phyloP scores from a whole-genome alignment of 2,797 vertebrate species.

The Hoplostethus atlanticus region DNA sequence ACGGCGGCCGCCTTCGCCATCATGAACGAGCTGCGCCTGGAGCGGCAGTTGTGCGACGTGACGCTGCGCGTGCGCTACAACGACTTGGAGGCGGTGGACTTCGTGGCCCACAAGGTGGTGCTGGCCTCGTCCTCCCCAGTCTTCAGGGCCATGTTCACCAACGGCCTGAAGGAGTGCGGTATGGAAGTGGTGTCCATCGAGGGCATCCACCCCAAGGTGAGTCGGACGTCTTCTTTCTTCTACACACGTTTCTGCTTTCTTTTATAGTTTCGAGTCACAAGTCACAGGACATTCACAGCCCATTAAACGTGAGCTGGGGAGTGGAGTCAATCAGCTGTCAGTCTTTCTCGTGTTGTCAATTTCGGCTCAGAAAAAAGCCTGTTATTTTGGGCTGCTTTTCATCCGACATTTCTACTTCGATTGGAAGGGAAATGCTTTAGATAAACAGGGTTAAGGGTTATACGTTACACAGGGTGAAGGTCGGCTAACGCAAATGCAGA shows the following conservation, averaged over 20 bases:
- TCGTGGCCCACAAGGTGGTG: slow-evolving; percentile 94
- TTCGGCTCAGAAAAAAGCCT: too few species aligned
- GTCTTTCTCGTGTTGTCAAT: too few species aligned
- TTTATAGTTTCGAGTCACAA: too few species aligned
- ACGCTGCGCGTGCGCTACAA: slow-evolving; percentile 91
- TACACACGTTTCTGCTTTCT: neutral
- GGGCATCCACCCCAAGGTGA: slow-evolving; percentile 92
- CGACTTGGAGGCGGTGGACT: slow-evolving; percentile 88
- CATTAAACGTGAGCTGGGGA: neutral
- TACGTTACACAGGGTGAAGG: too few species aligned
- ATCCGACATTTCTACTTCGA: too few species aligned
- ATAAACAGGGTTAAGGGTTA: too few species aligned
- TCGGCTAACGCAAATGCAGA: too few species aligned
- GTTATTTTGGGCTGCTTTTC: too few species aligned
- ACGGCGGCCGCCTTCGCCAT: slow-evolving; percentile 91
- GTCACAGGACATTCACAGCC: too few species aligned
- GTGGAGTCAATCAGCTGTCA: too few species aligned
- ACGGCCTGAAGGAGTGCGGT: slow-evolving; percentile 91
- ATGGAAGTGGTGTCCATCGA: slow-evolving; percentile 95
- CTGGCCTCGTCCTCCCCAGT: slow-evolving; percentile 94
- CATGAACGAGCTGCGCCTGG: slow-evolving; percentile 94
- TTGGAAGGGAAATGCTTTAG: too few species aligned
- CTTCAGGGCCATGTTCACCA: slow-evolving; percentile 96
- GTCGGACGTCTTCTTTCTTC: slow-evolving; percentile 6
- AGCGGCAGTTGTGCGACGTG: slow-evolving; percentile 93